Evolutionary conservation across 2,888 invertebrate species (phyloP), one percentile per base, ranked within the genome.

Genomic region (Colletes collaris): DNA sequence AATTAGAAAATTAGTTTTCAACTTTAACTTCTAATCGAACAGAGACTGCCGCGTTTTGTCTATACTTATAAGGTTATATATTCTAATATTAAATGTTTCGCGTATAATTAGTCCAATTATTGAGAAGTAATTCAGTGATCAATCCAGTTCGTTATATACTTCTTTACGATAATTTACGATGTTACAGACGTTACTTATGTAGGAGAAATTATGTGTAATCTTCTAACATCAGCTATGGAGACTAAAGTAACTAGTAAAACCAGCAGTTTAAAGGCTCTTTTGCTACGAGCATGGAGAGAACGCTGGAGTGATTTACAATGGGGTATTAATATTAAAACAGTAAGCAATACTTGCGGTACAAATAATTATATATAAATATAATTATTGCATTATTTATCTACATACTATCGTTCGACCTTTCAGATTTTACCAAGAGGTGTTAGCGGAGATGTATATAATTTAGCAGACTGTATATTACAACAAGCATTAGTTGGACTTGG

Each of bases 311-410:
- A 98, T 93, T 95, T 98, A 59, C 97, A 98, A 93, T 99, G 98
- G 98, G 98, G 98, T 53, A 98, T 98, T 86, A 97, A 98, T 90
- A 97, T 99, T 72, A 98, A 98, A 94, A 97, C 97, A n/a, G 97
- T 96, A 90, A 93, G 93, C 40, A 8, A 37, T 3, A 4, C 1
- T 0, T 37, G 52, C n/a, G 10, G 1, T 19, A 0, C 1, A 0
- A 8, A 62, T 37, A 10, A 13, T 27, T 27, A 16, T 16, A 16
- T 16, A 16, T 16, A 16, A 16, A 16, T 16, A 16, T 16, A 16
- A 16, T 16, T 16, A 16, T 16, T 16, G 16, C 16, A 16, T 16
- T 16, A 16, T 16, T 16, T 19, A 16, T 46, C 16, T 13, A 4
- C 16, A 19, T 1, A 0, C 19, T 60, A 1, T 13, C 11, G 3